Evolutionary conservation across 2,797 vertebrate genomes (phyloP), one percentile per base, ranked within the genome.

Genomic region (Danio choprae): DNA sequence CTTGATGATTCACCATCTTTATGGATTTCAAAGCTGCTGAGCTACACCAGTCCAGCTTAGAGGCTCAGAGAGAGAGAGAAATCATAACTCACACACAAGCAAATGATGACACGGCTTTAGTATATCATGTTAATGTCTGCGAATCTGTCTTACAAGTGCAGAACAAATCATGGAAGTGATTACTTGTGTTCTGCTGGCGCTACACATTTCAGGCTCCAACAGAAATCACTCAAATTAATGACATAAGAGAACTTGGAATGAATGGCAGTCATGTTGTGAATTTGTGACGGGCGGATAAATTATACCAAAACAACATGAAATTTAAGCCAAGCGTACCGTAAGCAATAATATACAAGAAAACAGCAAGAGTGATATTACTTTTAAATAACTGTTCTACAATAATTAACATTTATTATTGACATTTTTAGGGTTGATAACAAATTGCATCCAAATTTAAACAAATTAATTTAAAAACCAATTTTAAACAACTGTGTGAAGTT

Each of bases 131-230:
- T 79, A 81, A 83, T 75, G 74, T 78, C 67, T 18, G 53, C 36
- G 59, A 63, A 79, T 77, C 53, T 18, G 74, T 75, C 71, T 13
- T 44, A 77, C 70, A 65, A 72, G 64, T 3, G 15, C n/a, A 51
- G 69, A 76, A 83, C 84, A 81, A 67, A 83, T 79, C 84, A 83
- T 71, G 73, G 59, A 13, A 7, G 46, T 75, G 65, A 73, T 85
- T 83, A 79, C 73, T 63, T n/a, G 5, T 7, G 36, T 58, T 16
- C 50, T 55, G 55, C 74, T 71, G 81, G 62, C 60, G 15, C 40
- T 55, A 62, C 48, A 53, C 70, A 69, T 67, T 67, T 74, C 65
- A 79, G 80, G 48, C 55, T 48, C 63, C 59, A 40, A 59, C 64
- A 75, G 65, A 67, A 83, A 41, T 56, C 40, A 1, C 18, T 64